Conservation (phyloP, 1,140 invertebrate species). For the Aphaenogaster ashmeadi region DNA sequence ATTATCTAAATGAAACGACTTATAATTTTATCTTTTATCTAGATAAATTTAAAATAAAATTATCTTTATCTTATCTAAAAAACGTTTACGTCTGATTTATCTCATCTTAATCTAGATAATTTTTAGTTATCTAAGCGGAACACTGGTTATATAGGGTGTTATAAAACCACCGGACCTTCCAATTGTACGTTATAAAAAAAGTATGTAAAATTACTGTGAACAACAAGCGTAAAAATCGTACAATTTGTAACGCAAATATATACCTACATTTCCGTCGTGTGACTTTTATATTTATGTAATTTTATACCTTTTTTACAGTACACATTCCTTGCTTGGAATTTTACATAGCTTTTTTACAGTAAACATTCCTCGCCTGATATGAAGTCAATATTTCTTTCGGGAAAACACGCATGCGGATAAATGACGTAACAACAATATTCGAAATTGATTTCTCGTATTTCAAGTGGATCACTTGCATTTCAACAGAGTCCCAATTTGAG, state of each 20-base stretch:
- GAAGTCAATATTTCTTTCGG: neutral
- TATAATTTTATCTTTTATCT: too few relatives aligned
- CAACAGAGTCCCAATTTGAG: neutral
- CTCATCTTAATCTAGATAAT: too few relatives aligned
- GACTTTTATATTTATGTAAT: neutral
- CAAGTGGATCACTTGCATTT: neutral
- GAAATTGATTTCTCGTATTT: slow-evolving; percentile 13
- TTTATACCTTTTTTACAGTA: neutral
- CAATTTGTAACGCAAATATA: neutral
- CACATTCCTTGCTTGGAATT: too few relatives aligned
- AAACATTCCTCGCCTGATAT: neutral
- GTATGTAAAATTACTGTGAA: neutral
- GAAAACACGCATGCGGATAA: neutral
- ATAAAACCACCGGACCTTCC: neutral
- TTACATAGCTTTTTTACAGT: neutral
- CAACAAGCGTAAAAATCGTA: neutral
- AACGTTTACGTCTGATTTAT: too few relatives aligned
- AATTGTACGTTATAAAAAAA: neutral
- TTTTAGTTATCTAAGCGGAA: too few relatives aligned
- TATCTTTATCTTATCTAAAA: too few relatives aligned
- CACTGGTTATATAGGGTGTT: slow-evolving; percentile 11
- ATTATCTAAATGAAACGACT: too few relatives aligned
- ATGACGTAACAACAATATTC: slow-evolving; percentile 1
- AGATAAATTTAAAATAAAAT: too few relatives aligned
- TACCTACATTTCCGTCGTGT: neutral